A percentile compares a stretch with the other conserved stretches of the same genome.
Conservation (phyloP, 2,113 vertebrate species). For the Erythrocercus mccallii region DNA sequence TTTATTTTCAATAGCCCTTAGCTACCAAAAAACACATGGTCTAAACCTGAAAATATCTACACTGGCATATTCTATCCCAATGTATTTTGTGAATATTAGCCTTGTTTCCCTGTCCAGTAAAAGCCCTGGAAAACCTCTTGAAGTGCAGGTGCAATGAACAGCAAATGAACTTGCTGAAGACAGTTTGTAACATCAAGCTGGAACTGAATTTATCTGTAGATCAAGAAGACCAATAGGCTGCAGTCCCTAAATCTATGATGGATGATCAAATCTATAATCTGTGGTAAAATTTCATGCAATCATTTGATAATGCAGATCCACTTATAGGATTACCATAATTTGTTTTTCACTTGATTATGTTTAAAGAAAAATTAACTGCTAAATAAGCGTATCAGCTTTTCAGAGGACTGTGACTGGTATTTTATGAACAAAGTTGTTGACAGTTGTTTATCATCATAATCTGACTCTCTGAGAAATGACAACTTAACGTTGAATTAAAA, state of each 20-base stretch:
- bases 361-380: constrained; percentile 42
- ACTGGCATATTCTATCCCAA: neutral
- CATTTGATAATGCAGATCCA: neutral
- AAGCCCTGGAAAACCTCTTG: neutral
- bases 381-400: neutral
- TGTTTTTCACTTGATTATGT: neutral
- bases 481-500: neutral
- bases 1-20: neutral
- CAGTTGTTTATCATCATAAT: neutral
- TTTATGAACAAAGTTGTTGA: neutral
- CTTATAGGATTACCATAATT: neutral
- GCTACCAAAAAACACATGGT: neutral
- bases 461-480: neutral
- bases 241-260: neutral
- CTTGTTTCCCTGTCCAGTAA: constrained; percentile 5
- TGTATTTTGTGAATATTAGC: neutral
- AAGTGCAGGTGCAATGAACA: constrained; percentile 38
- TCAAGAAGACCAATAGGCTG: neutral
- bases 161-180: neutral
- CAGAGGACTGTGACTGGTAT: neutral
- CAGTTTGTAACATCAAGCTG: constrained; percentile 23
- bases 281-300: neutral
- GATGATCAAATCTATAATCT: neutral
- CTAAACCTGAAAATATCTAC: neutral
- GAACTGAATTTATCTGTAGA: constrained; percentile 14